Evolutionary conservation across 2,797 vertebrate species (phyloP).

Genomic region (Sciaenops ocellatus): DNA sequence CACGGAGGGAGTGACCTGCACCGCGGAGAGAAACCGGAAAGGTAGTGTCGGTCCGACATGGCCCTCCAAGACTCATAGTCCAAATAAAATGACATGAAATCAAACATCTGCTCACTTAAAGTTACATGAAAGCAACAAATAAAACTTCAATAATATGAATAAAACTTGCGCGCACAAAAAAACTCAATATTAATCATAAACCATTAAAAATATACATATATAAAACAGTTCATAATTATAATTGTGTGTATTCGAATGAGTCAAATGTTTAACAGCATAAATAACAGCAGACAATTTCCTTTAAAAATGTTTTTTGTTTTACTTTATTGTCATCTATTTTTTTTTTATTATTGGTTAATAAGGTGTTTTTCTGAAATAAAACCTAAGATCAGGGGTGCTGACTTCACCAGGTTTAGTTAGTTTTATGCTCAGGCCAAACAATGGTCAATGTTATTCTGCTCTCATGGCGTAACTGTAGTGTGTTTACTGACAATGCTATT

Average conservation of each 20-base stretch:
- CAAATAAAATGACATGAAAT: not conserved
- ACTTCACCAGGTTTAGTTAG: not conserved
- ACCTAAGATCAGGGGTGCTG: not conserved
- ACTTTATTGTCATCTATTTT: not conserved
- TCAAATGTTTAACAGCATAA: not conserved
- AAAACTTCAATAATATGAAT: not conserved
- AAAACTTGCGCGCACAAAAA: not conserved
- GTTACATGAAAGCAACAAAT: not conserved
- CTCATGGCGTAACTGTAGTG: not conserved
- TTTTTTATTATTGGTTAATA: not conserved
- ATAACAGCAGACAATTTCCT: not conserved
- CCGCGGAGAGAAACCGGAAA: conserved; percentile 81
- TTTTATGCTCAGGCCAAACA: not conserved
- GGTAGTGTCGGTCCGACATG: conserved; percentile 50
- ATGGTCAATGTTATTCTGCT: not conserved
- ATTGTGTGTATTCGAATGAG: not conserved
- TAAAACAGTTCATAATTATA: not conserved
- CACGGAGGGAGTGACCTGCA: conserved; percentile 67
- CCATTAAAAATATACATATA: not conserved
- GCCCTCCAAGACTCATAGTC: conserved; percentile 5
- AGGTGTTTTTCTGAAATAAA: not conserved
- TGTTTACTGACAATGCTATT: conserved; percentile 26
- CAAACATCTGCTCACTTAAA: fast-evolving
- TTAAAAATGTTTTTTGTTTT: not conserved
- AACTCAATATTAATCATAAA: not conserved